These are phyloP conservation scores for Sorex araneus DNA, from an alignment of 2,113 vertebrate genomes.

Conservation along the genomic window DNA sequence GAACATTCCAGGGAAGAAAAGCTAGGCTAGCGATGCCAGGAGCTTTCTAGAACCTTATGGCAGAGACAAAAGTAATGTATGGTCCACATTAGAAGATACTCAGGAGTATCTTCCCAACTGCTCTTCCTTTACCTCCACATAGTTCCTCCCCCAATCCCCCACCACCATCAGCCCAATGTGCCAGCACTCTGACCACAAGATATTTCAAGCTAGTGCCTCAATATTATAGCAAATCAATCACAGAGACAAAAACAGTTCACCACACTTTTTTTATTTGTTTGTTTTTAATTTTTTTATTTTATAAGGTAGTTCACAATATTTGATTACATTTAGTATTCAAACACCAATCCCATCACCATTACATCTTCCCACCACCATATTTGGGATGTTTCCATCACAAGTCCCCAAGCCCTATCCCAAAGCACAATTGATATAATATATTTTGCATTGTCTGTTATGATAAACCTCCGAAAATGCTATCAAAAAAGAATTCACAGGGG, in stretches of 20 bases:
- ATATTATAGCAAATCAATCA: background rate
- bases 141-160: background rate
- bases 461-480: no score
- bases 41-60: background rate
- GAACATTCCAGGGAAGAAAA: slow-evolving; percentile 12
- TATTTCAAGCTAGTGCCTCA: background rate
- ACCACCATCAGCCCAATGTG: background rate
- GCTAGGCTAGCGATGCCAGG: background rate
- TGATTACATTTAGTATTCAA: no score
- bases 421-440: no score
- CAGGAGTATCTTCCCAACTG: background rate
- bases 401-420: no score
- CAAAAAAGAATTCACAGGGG: no score
- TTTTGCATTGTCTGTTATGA: no score
- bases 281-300: no score
- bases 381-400: no score
- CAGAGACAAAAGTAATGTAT: slow-evolving; percentile 8
- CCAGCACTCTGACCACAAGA: background rate
- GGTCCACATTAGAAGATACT: background rate
- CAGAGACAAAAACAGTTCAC: background rate
- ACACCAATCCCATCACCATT: no score
- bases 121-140: background rate
- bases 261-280: no score
- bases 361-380: no score
- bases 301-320: no score